A percentile compares a stretch with the other conserved stretches of the same genome.
phyloP scores from a whole-genome alignment of 2,888 invertebrate genomes.

The Epirrhoe alternata region DNA sequence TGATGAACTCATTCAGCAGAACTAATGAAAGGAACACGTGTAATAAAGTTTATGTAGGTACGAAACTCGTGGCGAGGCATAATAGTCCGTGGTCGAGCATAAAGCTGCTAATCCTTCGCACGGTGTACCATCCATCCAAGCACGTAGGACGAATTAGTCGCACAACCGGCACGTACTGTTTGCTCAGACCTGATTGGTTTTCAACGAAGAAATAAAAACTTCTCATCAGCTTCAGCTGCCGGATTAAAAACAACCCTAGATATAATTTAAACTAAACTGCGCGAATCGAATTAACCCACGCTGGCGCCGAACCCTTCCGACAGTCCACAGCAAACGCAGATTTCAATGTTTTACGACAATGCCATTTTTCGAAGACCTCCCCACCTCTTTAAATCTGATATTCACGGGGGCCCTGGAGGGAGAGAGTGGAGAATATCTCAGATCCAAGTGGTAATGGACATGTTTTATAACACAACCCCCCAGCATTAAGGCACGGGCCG shows the following conservation, averaged over 20 bases:
- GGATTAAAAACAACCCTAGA: constrained; percentile 66
- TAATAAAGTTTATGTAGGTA: constrained; percentile 28
- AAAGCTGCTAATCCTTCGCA: constrained; percentile 58
- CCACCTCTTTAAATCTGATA: constrained; percentile 50
- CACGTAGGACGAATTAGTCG: constrained; percentile 58
- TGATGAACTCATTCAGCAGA: constrained; percentile 24
- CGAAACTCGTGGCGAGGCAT: constrained; percentile 56
- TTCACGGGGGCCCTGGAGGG: constrained; percentile 48
- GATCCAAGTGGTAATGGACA: constrained; percentile 73
- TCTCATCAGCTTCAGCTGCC: constrained; percentile 44
- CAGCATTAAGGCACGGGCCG: constrained; percentile 73
- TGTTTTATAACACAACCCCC: constrained; percentile 74
- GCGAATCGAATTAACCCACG: constrained; percentile 75
- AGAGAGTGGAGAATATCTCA: constrained; percentile 60
- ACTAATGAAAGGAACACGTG: constrained; percentile 25
- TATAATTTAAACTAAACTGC: constrained; percentile 82
- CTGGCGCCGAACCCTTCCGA: constrained; percentile 47
- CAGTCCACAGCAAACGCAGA: constrained; percentile 61
- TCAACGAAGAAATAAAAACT: constrained; percentile 8
- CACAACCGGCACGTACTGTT: constrained; percentile 55
- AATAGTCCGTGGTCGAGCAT: constrained; percentile 62
- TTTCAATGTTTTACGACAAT: constrained; percentile 70
- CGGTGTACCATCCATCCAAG: constrained; percentile 48
- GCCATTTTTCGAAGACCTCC: constrained; percentile 57
- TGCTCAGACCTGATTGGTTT: constrained; percentile 43